Conservation (phyloP, 2,113 vertebrate species). For the Chionomys nivalis region DNA sequence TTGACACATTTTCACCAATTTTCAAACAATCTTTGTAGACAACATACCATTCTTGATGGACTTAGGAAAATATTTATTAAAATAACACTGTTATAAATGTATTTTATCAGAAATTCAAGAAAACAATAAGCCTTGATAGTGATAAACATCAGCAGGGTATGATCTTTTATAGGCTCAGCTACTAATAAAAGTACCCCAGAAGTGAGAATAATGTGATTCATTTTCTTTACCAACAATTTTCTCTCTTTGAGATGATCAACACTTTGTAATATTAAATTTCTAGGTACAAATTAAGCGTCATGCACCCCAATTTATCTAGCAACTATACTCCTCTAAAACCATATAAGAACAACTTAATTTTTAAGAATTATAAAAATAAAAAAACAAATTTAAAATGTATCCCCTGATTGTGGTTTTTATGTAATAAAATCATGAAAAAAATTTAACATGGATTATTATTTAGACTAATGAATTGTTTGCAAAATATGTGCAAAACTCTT, state of each 20-base stretch:
- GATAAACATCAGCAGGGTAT: not conserved
- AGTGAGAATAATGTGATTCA: not conserved
- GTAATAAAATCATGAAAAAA: not conserved
- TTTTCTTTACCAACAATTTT: not conserved
- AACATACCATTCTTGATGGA: not conserved
- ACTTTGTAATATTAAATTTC: conserved; percentile 17
- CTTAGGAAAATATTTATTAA: not conserved
- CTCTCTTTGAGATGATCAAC: not conserved
- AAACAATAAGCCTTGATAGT: not conserved
- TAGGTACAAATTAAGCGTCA: not conserved
- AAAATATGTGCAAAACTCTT: not conserved
- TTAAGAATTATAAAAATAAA: not conserved
- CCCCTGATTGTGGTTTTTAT: not conserved
- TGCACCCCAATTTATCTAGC: not conserved
- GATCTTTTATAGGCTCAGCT: not conserved
- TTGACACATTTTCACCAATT: not conserved
- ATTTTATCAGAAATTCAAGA: conserved; percentile 13
- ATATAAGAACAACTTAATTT: not conserved
- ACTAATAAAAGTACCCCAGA: not conserved
- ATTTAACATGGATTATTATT: not conserved
- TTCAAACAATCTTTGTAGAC: not conserved
- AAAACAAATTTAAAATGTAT: not conserved
- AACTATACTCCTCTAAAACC: not conserved
- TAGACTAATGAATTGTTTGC: not conserved
- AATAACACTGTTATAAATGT: not conserved